Base-by-base conservation (phyloP, 2,113 vertebrate species). In the Corydoras maculifer region DNA sequence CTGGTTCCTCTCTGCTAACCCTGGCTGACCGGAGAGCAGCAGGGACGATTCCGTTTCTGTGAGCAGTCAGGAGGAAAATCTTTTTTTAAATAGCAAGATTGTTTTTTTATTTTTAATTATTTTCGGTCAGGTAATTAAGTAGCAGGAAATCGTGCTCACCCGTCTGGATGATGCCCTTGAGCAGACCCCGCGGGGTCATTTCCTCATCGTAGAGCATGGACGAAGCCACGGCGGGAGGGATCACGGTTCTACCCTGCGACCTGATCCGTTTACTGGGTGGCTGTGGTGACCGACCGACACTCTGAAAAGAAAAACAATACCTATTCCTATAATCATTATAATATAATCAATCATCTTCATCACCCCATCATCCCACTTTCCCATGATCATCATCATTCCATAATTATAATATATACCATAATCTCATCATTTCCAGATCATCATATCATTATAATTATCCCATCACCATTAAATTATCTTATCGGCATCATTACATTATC, bases 181-280 rank as follows among this genome's bases (percentile, higher is more conserved):
- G 86, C 48, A 91, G 75, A 9, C 82, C 78, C n/a, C 89, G 82
- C 0, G 87, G 84, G n/a, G 89, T 88, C 49, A 86, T 69, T 49
- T 70, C 85, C 9, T 87, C 83, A 9, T 80, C 80, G 1, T 79
- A 73, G 12, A 83, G 30, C 32, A 78, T 0, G 0, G 85, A 79
- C 1, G 76, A 5, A 4, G 57, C 15, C 2, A 43, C 58, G 0
- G 59, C 58, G 3, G 76, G 62, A 0, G 63, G 60, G 29, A 62
- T 68, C 2, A 0, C 13, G 48, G 3, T 78, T 57, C 14, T 67
- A 3, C 53, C n/a, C 25, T 64, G 8, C 0, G 55, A 0, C 1
- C 75, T 77, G 29, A 58, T 70, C 8, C 65, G 72, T 62, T 77
- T 82, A 49, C 49, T 79, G 29, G 72, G 48, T 1, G 76, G 77